Evolutionary conservation across 1,140 invertebrate species (phyloP).

Genomic region (Lasioglossum baleicum): DNA sequence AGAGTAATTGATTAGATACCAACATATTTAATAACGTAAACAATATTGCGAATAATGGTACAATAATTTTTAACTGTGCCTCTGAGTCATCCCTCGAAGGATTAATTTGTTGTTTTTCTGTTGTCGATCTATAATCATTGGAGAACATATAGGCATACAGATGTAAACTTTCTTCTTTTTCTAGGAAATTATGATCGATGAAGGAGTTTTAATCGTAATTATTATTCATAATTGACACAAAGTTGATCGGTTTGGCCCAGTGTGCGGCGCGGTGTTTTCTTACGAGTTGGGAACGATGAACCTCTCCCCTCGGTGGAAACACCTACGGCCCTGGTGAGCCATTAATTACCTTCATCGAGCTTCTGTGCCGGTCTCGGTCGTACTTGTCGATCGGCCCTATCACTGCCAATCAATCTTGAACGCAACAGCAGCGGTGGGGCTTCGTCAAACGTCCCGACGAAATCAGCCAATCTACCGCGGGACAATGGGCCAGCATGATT

Average conservation of each 20-base stretch:
- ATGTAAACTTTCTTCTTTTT: too few species aligned
- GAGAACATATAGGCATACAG: too few species aligned
- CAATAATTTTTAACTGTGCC: too few species aligned
- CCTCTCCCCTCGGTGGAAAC: conserved; percentile 31
- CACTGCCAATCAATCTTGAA: conserved; percentile 73
- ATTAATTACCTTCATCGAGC: conserved; percentile 74
- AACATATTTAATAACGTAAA: too few species aligned
- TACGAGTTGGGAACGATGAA: conserved; percentile 27
- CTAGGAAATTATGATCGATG: too few species aligned
- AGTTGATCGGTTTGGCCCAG: too few species aligned
- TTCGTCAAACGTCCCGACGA: conserved; percentile 66
- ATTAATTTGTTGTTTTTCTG: too few species aligned
- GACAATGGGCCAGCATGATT: conserved; percentile 72
- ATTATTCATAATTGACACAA: too few species aligned
- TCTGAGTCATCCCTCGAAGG: background rate
- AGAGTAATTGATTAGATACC: too few species aligned
- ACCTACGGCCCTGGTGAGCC: conserved; percentile 54
- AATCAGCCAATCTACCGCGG: conserved; percentile 67
- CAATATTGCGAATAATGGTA: too few species aligned
- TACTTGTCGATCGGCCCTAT: conserved; percentile 73
- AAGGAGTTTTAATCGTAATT: too few species aligned
- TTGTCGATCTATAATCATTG: too few species aligned
- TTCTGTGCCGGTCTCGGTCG: conserved; percentile 67
- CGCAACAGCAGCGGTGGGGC: conserved; percentile 55
- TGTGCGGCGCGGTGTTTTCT: conserved; percentile 15